A percentile compares a stretch with the other conserved stretches of the same genome.
These are phyloP conservation scores for Tromatobia lineatoria DNA, from an alignment of 2,888 invertebrate species.

Conservation along the genomic window DNA sequence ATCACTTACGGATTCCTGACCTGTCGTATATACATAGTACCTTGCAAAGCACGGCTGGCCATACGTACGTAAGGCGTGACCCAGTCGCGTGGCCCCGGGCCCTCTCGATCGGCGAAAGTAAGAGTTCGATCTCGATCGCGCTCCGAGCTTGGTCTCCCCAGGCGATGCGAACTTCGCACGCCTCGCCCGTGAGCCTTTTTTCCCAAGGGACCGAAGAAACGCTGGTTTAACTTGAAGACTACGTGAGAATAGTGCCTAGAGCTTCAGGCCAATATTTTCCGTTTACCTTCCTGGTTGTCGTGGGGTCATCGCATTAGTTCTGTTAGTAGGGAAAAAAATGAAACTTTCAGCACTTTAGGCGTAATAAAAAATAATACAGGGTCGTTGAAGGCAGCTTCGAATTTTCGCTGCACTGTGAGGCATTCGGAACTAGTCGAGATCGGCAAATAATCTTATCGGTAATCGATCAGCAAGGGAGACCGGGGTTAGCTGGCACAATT, in stretches of 20 bases:
- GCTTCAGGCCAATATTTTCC: constrained; percentile 16
- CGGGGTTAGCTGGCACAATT: no score
- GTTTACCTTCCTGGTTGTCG: constrained; percentile 54
- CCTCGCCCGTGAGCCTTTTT: constrained; percentile 48
- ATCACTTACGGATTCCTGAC: constrained; percentile 30
- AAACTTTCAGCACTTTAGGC: not conserved
- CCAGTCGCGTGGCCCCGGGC: constrained; percentile 64
- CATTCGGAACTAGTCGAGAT: constrained; percentile 12
- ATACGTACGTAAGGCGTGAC: constrained; percentile 53
- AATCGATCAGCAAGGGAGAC: constrained; percentile 18
- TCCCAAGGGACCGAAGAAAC: constrained; percentile 35
- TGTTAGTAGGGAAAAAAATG: constrained; percentile 10
- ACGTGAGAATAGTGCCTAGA: constrained; percentile 46
- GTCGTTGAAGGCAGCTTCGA: not conserved
- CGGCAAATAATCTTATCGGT: not conserved
- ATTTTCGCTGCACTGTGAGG: not conserved
- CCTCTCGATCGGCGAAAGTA: constrained; percentile 67
- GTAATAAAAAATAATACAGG: constrained; percentile 31
- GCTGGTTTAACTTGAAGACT: constrained; percentile 41
- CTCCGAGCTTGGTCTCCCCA: constrained; percentile 52
- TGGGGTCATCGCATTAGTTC: constrained; percentile 13
- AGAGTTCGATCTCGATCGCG: constrained; percentile 69
- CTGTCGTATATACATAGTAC: constrained; percentile 24
- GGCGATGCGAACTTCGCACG: constrained; percentile 65
- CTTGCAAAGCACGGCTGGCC: constrained; percentile 11